Percentiles rank a stretch among this genome's conserved stretches.
Evolutionary conservation across 2,113 vertebrate species (phyloP).

Genomic region (Empidonax traillii): DNA sequence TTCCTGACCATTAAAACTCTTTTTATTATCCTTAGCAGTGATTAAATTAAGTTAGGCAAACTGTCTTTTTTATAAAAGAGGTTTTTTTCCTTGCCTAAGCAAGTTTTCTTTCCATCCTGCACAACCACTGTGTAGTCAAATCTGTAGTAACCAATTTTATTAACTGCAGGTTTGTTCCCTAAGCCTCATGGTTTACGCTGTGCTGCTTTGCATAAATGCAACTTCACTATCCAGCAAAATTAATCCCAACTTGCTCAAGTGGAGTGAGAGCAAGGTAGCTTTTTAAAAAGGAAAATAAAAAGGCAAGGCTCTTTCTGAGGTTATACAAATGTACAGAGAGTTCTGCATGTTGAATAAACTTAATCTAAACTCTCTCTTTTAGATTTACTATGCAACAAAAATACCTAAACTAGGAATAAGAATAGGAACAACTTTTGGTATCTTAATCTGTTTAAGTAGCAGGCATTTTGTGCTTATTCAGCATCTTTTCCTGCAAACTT

Average conservation of each 20-base stretch:
- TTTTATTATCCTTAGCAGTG: neutral
- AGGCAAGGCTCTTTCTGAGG: neutral
- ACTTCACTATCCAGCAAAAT: neutral
- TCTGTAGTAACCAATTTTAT: neutral
- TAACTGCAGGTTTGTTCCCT: neutral
- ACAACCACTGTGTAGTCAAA: neutral
- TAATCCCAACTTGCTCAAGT: neutral
- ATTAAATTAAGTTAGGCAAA: neutral
- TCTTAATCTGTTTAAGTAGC: neutral
- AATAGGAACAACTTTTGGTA: neutral
- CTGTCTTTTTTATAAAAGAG: neutral
- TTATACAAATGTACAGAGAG: neutral
- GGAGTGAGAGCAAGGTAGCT: neutral
- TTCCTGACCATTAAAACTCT: neutral
- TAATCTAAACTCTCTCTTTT: neutral
- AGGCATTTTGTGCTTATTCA: neutral
- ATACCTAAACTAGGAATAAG: neutral
- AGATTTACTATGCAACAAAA: neutral
- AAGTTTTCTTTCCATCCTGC: neutral
- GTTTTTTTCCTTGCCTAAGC: neutral
- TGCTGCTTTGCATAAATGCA: neutral
- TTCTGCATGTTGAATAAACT: neutral
- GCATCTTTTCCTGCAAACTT: neutral
- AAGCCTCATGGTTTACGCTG: neutral
- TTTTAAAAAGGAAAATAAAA: neutral